Conservation (phyloP, 2,113 vertebrate genomes). For the Lamprotornis superbus region DNA sequence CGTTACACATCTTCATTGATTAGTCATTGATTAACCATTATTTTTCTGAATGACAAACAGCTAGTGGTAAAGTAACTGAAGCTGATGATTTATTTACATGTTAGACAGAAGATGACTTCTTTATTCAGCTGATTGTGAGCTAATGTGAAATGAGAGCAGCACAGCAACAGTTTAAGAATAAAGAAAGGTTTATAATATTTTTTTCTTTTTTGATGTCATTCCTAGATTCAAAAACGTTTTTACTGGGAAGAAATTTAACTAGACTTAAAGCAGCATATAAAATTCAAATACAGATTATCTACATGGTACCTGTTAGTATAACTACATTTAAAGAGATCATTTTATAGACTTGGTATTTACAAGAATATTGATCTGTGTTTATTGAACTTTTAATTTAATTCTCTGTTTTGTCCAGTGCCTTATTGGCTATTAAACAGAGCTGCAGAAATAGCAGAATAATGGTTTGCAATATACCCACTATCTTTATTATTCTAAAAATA, state of each 20-base stretch:
- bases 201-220: background rate
- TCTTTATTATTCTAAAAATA: slow-evolving; percentile 42
- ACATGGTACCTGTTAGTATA: slow-evolving; percentile 26
- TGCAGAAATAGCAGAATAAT: slow-evolving; percentile 57
- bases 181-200: slow-evolving; percentile 9
- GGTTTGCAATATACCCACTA: background rate
- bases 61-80: slow-evolving; percentile 83
- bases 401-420: slow-evolving; percentile 74
- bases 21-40: slow-evolving; percentile 88
- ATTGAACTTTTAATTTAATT: slow-evolving; percentile 84
- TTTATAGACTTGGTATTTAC: slow-evolving; percentile 81
- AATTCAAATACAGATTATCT: slow-evolving; percentile 27
- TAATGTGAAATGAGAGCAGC: slow-evolving; percentile 62
- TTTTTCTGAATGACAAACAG: slow-evolving; percentile 86
- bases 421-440: slow-evolving; percentile 72
- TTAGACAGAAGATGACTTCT: slow-evolving; percentile 78
- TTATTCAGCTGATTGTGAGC: slow-evolving; percentile 76
- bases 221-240: slow-evolving; percentile 19
- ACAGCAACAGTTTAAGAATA: slow-evolving; percentile 38
- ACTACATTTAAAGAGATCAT: slow-evolving; percentile 76
- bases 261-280: slow-evolving; percentile 31
- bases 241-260: slow-evolving; percentile 37
- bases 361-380: slow-evolving; percentile 79
- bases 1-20: slow-evolving; percentile 88
- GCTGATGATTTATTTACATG: slow-evolving; percentile 87